phyloP scores from a whole-genome alignment of 2,113 vertebrate species.

The Climacteris rufus region DNA sequence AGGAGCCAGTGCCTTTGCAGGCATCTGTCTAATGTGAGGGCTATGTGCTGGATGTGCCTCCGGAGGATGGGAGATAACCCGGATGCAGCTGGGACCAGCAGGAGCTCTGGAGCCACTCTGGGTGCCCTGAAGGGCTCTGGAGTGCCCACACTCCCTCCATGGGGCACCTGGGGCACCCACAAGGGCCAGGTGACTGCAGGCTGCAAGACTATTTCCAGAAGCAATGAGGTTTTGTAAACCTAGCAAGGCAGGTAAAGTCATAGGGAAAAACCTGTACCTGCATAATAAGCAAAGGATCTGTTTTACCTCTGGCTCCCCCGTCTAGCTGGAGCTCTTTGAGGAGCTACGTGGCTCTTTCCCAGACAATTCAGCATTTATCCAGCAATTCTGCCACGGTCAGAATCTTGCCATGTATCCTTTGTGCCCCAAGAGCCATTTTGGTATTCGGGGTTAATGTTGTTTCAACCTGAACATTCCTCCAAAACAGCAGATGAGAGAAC shows the following conservation, averaged over 20 bases:
- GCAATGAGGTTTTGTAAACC: background rate
- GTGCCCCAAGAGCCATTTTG: background rate
- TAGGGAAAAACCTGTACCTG: background rate
- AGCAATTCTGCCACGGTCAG: background rate
- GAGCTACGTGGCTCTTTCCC: background rate
- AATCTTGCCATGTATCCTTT: background rate
- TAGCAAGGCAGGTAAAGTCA: background rate
- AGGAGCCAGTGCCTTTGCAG: background rate
- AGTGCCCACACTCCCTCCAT: background rate
- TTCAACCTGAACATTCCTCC: conserved; percentile 1
- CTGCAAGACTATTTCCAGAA: background rate
- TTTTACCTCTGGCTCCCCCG: background rate
- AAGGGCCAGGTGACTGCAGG: background rate
- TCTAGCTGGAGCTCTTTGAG: background rate
- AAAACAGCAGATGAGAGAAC: background rate
- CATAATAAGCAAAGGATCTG: background rate
- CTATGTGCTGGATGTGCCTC: background rate
- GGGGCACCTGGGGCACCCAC: background rate
- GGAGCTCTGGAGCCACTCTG: background rate
- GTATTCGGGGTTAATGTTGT: background rate
- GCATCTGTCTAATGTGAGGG: background rate
- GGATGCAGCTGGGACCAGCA: background rate
- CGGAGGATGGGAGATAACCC: fast-evolving
- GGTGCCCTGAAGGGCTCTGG: background rate
- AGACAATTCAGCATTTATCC: background rate